Evolutionary conservation across 2,797 vertebrate genomes (phyloP).

Genomic region (Dicrostonyx torquatus): DNA sequence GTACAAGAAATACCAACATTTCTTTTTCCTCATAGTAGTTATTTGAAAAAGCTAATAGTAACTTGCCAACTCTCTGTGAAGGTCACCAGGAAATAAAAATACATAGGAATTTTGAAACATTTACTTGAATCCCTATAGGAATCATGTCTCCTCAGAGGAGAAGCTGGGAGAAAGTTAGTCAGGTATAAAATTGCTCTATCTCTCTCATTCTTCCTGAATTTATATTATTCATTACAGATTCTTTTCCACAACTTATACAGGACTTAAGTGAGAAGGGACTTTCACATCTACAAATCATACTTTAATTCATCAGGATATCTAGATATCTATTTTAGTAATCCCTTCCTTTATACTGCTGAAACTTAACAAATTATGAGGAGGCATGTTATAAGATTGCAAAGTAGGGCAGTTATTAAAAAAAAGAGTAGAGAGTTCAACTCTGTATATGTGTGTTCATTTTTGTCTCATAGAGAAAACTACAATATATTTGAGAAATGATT

Average conservation of each 20-base stretch:
- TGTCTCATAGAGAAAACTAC: not conserved
- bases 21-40: not conserved
- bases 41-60: not conserved
- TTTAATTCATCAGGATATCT: conserved; percentile 40
- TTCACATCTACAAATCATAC: not conserved
- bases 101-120: not conserved
- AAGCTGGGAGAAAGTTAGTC: not conserved
- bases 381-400: not conserved
- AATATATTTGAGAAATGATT: conserved; percentile 2
- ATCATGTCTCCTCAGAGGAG: not conserved
- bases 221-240: not conserved
- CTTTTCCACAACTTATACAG: not conserved
- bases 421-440: not conserved
- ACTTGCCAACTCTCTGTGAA: not conserved
- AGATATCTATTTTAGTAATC: not conserved
- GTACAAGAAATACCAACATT: not conserved
- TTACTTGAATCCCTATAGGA: not conserved
- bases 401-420: not conserved
- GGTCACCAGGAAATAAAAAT: not conserved
- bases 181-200: not conserved
- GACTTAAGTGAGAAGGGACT: not conserved
- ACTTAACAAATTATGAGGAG: not conserved
- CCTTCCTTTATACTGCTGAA: not conserved
- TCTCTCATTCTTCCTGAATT: not conserved
- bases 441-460: not conserved